Percentiles rank a stretch among this genome's conserved stretches.
phyloP scores from a whole-genome alignment of 1,140 invertebrate genomes.

The Aphelenchoides fujianensis region DNA sequence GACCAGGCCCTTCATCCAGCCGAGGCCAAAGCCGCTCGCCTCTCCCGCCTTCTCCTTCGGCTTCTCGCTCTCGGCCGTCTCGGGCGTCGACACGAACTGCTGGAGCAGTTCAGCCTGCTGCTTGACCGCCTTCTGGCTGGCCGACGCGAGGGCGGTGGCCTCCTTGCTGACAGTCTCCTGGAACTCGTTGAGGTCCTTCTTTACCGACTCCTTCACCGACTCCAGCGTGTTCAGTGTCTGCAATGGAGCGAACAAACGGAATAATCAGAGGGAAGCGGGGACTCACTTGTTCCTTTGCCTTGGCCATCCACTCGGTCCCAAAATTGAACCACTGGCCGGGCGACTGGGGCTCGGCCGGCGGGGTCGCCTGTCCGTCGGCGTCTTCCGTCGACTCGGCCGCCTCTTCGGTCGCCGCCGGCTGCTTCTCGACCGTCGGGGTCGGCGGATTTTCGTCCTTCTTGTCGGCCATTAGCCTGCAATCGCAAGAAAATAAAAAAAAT shows the following conservation, averaged over 20 bases:
- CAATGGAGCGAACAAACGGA: conserved; percentile 26
- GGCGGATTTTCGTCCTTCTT: background rate
- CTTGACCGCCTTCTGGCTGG: conserved; percentile 40
- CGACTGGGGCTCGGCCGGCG: background rate
- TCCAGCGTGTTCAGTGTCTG: conserved; percentile 53
- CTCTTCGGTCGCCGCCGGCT: background rate
- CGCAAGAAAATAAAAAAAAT: background rate
- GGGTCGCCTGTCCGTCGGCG: background rate
- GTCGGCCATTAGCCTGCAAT: conserved; percentile 17
- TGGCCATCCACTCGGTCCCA: conserved; percentile 41
- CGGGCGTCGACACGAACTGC: conserved; percentile 40
- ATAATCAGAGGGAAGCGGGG: conserved; percentile 14
- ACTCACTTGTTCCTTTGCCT: conserved; percentile 42
- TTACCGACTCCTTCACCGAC: conserved; percentile 51
- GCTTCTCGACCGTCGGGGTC: background rate
- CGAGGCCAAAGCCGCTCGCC: conserved; percentile 23
- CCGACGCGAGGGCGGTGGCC: conserved; percentile 43
- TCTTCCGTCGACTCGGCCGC: background rate
- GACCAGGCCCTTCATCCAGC: conserved; percentile 49
- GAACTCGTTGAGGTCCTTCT: conserved; percentile 56
- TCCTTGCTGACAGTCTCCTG: conserved; percentile 49
- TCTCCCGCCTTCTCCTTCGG: conserved; percentile 24
- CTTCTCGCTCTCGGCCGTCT: conserved; percentile 27
- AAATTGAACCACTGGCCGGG: conserved; percentile 20
- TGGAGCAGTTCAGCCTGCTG: conserved; percentile 49